Percentiles rank a stretch among this genome's conserved stretches.
These are phyloP conservation scores for Drosophila repletoides DNA, from an alignment of 1,140 invertebrate genomes.

Conservation along the genomic window DNA sequence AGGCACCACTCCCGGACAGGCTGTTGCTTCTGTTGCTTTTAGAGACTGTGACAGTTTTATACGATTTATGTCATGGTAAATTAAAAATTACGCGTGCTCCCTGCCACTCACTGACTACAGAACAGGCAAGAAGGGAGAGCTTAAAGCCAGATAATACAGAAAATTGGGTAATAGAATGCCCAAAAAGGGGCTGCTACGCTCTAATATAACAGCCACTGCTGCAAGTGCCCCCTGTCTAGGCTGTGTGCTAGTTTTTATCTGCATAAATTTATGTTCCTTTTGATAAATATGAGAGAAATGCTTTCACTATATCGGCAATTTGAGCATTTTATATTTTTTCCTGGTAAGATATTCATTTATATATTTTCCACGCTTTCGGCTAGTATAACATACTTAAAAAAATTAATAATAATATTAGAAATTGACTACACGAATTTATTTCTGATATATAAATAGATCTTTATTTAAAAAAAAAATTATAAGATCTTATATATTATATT, in stretches of 20 bases:
- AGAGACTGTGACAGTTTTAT: slow-evolving; percentile 80
- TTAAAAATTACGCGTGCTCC: slow-evolving; percentile 74
- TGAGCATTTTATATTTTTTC: neutral
- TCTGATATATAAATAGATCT: no score
- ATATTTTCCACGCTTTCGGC: no score
- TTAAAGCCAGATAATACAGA: slow-evolving; percentile 19
- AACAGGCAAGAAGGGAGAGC: neutral
- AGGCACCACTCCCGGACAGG: slow-evolving; percentile 29
- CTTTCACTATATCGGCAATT: neutral
- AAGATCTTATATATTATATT: no score
- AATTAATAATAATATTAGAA: no score
- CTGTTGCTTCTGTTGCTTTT: slow-evolving; percentile 76
- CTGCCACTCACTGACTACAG: slow-evolving; percentile 2
- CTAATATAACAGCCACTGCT: no score
- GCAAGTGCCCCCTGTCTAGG: slow-evolving; percentile 31
- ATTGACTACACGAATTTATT: no score
- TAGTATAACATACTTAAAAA: no score
- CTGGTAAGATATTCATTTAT: no score
- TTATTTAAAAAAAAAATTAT: no score
- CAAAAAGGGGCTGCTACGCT: no score
- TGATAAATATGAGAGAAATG: neutral
- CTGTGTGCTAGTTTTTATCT: slow-evolving; percentile 19
- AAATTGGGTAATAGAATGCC: slow-evolving; percentile 35
- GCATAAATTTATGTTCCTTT: slow-evolving; percentile 1
- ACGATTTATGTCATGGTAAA: slow-evolving; percentile 79